A percentile compares a stretch with the other conserved stretches of the same genome.
Conservation (phyloP, 2,888 invertebrate genomes). For the Homarus gammarus region DNA sequence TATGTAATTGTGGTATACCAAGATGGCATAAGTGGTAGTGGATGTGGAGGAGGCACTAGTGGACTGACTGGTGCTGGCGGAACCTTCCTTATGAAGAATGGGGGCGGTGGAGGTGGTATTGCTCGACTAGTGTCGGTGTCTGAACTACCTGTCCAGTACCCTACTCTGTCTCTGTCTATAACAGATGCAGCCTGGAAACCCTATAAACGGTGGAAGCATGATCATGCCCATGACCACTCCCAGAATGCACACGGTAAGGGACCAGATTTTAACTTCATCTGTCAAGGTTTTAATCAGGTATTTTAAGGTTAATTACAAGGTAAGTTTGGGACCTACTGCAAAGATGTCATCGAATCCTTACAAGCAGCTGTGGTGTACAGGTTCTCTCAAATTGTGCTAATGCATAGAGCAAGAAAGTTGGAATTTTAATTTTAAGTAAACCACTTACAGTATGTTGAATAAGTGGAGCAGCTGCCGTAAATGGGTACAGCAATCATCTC, state of each 20-base stretch:
- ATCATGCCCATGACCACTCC: conserved; percentile 54
- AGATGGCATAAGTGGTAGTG: conserved; percentile 44
- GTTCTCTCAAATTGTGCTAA: no score
- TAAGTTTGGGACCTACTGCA: no score
- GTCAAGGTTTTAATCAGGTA: background rate
- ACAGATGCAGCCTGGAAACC: conserved; percentile 84
- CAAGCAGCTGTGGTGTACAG: no score
- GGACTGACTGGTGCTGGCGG: background rate
- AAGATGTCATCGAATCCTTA: no score
- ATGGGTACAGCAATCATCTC: no score
- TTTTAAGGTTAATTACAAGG: no score
- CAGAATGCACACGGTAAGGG: conserved; percentile 55
- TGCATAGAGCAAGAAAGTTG: no score
- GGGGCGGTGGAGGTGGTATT: conserved; percentile 19
- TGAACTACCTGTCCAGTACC: conserved; percentile 92
- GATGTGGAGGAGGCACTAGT: conserved; percentile 30
- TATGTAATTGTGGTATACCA: conserved; percentile 68
- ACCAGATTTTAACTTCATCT: background rate
- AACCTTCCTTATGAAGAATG: conserved; percentile 35
- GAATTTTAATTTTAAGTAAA: no score
- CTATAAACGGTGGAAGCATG: conserved; percentile 77
- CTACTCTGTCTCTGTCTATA: conserved; percentile 93
- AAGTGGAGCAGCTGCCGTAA: no score
- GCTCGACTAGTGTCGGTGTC: conserved; percentile 82
- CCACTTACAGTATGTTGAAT: no score